Evolutionary conservation across 2,113 vertebrate species (phyloP).

Genomic region (Myrmecobius fasciatus): DNA sequence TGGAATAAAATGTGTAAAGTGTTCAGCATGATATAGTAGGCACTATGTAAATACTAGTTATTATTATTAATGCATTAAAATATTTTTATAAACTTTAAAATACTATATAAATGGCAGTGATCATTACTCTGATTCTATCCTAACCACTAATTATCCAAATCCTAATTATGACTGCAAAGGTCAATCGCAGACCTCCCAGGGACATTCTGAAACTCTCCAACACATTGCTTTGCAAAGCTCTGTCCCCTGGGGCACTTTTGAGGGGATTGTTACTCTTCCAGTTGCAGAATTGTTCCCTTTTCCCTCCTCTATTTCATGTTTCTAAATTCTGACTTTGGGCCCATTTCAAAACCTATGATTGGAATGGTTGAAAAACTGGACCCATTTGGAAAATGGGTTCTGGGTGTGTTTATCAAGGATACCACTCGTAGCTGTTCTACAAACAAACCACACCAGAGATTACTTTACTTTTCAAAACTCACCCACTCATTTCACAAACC

Average conservation of each 20-base stretch:
- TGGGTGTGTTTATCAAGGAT: neutral
- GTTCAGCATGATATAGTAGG: neutral
- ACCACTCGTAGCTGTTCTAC: constrained; percentile 38
- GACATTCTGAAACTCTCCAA: constrained; percentile 38
- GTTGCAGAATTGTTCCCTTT: constrained; percentile 61
- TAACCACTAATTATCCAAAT: constrained; percentile 18
- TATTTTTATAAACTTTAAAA: neutral
- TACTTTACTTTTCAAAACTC: constrained; percentile 54
- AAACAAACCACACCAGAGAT: constrained; percentile 22
- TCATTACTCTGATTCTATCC: neutral
- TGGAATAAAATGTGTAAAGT: neutral
- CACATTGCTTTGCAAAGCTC: constrained; percentile 31
- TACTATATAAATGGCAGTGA: neutral
- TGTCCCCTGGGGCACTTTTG: constrained; percentile 29
- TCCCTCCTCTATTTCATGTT: constrained; percentile 48
- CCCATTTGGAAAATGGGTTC: neutral
- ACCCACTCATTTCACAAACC: constrained; percentile 52
- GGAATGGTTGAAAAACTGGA: constrained; percentile 38
- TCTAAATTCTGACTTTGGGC: constrained; percentile 60
- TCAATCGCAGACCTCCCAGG: neutral
- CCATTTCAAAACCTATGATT: constrained; percentile 62
- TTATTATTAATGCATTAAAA: neutral
- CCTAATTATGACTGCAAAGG: constrained; percentile 36
- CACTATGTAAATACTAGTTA: neutral
- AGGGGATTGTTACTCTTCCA: constrained; percentile 36